Evolutionary conservation across 2,888 invertebrate species (phyloP), one percentile per base, ranked within the genome.

Genomic region (Nomada fabriciana): DNA sequence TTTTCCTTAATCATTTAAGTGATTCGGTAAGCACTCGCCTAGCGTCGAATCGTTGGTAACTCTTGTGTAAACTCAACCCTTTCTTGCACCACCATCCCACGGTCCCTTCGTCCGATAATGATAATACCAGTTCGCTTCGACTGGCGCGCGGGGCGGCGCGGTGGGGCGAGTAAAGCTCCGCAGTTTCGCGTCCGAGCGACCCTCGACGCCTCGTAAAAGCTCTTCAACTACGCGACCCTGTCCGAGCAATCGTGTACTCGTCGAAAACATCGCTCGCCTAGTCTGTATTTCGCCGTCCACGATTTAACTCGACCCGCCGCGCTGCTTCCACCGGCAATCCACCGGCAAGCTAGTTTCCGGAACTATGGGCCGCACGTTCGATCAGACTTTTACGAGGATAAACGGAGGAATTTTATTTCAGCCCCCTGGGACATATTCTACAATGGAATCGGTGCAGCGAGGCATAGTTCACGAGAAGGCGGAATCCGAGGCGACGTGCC

Each of bases 1-100:
- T 93, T 93, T 93, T 91, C 91, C 93, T 93, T 93, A 93, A 94
- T 93, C 93, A 92, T 93, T 93, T 93, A 92, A 93, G 93, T 94
- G 93, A 93, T 93, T 94, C 90, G 89, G 91, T 92, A 92, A 93
- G 91, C 92, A 89, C 91, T 90, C 90, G 90, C 85, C 87, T 87
- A 88, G 88, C 90, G 89, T 89, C 88, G 86, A 90, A 90, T 91
- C 90, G 86, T 86, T 79, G 88, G 83, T 89, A 91, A 92, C 91
- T 92, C 91, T 89, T 91, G 87, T 89, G 90, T 90, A 89, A 91
- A 91, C 89, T 86, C 84, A 89, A 89, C 90, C 89, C 91, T 90
- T 91, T 91, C 90, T 91, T 89, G 82, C 77, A 73, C 81, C 80
- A 83, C 74, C 84, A 80, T 84, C 71, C 81, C 87, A 65, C 72